A percentile compares a stretch with the other conserved stretches of the same genome.
These are phyloP conservation scores for Ceraclea dissimilis DNA, from an alignment of 2,888 invertebrate species.

Conservation along the genomic window DNA sequence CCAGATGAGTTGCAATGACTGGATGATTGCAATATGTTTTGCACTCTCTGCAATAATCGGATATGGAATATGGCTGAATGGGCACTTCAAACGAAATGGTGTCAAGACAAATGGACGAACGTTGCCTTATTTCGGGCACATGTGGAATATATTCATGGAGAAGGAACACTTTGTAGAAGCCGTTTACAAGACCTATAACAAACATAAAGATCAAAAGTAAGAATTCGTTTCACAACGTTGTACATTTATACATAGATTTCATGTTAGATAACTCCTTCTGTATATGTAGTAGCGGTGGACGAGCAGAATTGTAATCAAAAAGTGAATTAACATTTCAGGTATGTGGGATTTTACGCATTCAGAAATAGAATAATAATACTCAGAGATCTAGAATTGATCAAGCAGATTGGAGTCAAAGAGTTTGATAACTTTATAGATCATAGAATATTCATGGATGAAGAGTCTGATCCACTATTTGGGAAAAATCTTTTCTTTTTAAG, in stretches of 20 bases:
- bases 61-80: slow-evolving; percentile 31
- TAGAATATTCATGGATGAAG: slow-evolving; percentile 28
- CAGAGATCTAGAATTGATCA: slow-evolving; percentile 32
- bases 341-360: slow-evolving; percentile 30
- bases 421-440: slow-evolving; percentile 33
- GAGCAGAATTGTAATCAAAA: no score
- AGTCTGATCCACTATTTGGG: slow-evolving; percentile 31
- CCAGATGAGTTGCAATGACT: slow-evolving; percentile 3
- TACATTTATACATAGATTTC: no score
- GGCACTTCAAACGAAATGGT: slow-evolving; percentile 31
- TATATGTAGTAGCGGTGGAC: no score
- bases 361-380: slow-evolving; percentile 28
- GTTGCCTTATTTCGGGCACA: slow-evolving; percentile 36
- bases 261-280: no score
- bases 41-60: slow-evolving; percentile 32
- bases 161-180: slow-evolving; percentile 24
- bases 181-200: slow-evolving; percentile 22
- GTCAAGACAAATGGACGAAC: slow-evolving; percentile 34
- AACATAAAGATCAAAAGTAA: slow-evolving; percentile 22
- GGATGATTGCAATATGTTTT: slow-evolving; percentile 28
- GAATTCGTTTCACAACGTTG: no score
- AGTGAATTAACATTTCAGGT: slow-evolving; percentile 15
- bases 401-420: slow-evolving; percentile 29
- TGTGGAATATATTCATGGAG: slow-evolving; percentile 24
- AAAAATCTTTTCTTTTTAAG: slow-evolving; percentile 30